Base-by-base conservation (phyloP, 2,113 vertebrate genomes). In the Muscicapa adusta region DNA sequence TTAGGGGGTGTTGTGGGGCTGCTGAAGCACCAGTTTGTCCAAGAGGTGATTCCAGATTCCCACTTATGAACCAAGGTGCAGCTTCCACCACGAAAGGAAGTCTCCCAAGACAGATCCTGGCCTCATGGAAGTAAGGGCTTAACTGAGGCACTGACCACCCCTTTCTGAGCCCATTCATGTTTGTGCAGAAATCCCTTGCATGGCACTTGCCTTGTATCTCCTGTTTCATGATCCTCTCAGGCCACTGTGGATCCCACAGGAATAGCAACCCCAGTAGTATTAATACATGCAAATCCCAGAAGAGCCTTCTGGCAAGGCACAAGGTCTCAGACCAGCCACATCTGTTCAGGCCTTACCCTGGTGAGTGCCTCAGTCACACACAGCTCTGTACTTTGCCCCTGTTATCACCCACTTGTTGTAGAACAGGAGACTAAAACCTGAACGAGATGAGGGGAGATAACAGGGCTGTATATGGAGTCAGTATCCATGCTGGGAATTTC, bases 301-400 rank as follows among this genome's bases (percentile, higher is more conserved):
- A 80, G 47, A 71, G 25, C 9, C 9, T 83, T 76, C 33, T 4
- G 14, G 60, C 50, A 86, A 66, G 38, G 47, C 22, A 36, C 34
- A 33, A 42, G 33, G 58, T 66, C 68, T 84, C 60, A 42, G 51
- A 38, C 1, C 66, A 76, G 19, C 26, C 10, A 9, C 6, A 14
- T 89, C 40, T 85, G 8, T 38, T 48, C n/a, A 68, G 62, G n/a
- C 50, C 71, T 86, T 74, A 29, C 0, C 4, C 43, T 51, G 47
- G 8, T 19, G 28, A 85, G 54, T 57, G 34, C 31, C 66, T 36
- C 45, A 67, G 45, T 17, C 45, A 2, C 45, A 48, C 12, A 50
- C 15, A 92, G 67, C 12, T 9, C 45, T 90, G 61, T 79, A 65
- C 85, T 93, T 95, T 85, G 88, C 43, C 72, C 54, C 71, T 62